Conservation (phyloP, 2,888 invertebrate genomes). For the Pristionchus arcanus region DNA sequence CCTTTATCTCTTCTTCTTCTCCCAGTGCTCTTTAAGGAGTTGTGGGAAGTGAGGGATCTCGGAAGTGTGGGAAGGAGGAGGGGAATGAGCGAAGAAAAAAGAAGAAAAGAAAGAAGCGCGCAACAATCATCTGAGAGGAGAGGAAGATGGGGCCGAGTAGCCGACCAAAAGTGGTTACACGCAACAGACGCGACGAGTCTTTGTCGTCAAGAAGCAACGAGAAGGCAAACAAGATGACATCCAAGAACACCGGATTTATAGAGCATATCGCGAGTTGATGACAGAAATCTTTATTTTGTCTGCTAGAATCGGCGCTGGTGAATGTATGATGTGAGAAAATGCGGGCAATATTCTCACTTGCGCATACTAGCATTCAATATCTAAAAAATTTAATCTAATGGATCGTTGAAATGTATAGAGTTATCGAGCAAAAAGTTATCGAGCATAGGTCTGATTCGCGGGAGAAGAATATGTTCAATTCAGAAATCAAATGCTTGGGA, state of each 20-base stretch:
- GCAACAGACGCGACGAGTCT: conserved; percentile 2
- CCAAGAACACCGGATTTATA: conserved; percentile 5
- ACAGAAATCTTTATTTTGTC: no score
- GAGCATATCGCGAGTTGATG: not conserved
- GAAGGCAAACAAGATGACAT: conserved; percentile 33
- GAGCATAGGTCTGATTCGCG: no score
- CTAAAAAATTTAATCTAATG: no score
- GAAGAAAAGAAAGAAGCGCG: conserved; percentile 15
- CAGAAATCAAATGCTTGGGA: no score
- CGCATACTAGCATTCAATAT: no score
- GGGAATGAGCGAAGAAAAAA: not conserved
- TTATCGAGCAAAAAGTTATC: no score
- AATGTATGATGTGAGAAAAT: no score
- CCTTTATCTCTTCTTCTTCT: conserved; percentile 4
- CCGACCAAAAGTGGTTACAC: conserved; percentile 14
- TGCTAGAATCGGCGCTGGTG: no score
- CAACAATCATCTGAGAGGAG: conserved; percentile 37
- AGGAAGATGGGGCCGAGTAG: conserved; percentile 20
- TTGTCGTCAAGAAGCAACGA: conserved; percentile 19
- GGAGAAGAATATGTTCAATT: no score
- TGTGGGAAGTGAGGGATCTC: conserved; percentile 20
- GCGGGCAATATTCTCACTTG: no score
- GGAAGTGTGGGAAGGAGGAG: not conserved
- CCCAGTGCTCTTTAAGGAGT: conserved; percentile 15
- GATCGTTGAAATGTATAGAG: no score